A percentile compares a stretch with the other conserved stretches of the same genome.
These are phyloP conservation scores for Pachypsylla venusta DNA, from an alignment of 1,140 invertebrate species.

Conservation along the genomic window DNA sequence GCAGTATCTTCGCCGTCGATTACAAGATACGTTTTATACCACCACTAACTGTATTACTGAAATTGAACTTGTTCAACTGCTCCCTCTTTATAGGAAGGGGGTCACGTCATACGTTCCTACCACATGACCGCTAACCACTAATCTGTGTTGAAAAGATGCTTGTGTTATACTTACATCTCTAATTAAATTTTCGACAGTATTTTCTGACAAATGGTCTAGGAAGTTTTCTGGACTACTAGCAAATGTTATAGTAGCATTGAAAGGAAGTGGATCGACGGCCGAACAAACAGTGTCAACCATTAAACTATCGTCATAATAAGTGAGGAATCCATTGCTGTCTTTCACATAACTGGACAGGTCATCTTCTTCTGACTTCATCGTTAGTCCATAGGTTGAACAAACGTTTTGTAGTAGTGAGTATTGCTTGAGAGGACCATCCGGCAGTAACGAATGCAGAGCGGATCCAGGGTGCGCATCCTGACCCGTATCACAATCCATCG, in stretches of 20 bases:
- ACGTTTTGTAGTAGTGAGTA: slow-evolving; percentile 64
- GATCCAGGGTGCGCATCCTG: slow-evolving; percentile 35
- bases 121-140: neutral
- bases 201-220: slow-evolving; percentile 48
- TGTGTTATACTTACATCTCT: slow-evolving; percentile 26
- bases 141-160: neutral
- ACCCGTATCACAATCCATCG: slow-evolving; percentile 60
- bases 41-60: too few relatives aligned
- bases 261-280: slow-evolving; percentile 61
- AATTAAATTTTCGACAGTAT: slow-evolving; percentile 56
- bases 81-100: too few relatives aligned
- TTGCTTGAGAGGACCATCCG: slow-evolving; percentile 37
- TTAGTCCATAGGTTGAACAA: slow-evolving; percentile 53
- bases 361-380: slow-evolving; percentile 51
- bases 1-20: too few relatives aligned
- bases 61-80: too few relatives aligned
- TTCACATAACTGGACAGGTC: slow-evolving; percentile 58
- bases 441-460: slow-evolving; percentile 33
- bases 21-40: too few relatives aligned
- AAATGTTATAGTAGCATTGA: slow-evolving; percentile 62
- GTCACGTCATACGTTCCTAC: too few relatives aligned
- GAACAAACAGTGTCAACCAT: slow-evolving; percentile 61
- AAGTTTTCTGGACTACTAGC: slow-evolving; percentile 35
- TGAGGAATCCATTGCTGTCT: slow-evolving; percentile 33
- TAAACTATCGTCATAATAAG: slow-evolving; percentile 56